Evolutionary conservation across 2,113 vertebrate genomes (phyloP).

Genomic region (Cyphomyrus discorhynchus): DNA sequence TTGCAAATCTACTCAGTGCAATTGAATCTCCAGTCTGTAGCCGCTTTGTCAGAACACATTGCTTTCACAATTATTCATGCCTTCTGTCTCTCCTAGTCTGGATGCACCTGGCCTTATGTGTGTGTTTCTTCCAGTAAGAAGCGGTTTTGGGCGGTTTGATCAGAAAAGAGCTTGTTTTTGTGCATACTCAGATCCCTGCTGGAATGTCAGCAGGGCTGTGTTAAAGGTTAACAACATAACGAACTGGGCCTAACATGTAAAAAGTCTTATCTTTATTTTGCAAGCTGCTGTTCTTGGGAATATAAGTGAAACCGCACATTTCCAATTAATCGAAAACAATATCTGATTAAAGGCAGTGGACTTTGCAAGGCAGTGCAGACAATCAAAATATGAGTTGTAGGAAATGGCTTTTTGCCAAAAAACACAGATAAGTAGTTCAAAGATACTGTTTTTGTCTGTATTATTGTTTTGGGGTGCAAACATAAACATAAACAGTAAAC

Average conservation of each 20-base stretch:
- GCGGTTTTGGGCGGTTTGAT: constrained; percentile 12
- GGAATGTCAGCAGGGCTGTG: not conserved
- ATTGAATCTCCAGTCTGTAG: not conserved
- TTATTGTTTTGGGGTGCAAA: not conserved
- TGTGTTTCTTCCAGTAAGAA: not conserved
- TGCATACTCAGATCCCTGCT: not conserved
- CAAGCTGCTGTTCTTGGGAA: not conserved
- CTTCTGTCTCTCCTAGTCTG: not conserved
- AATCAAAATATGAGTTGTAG: not conserved
- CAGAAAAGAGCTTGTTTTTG: constrained; percentile 8
- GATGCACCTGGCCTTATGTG: constrained; percentile 4
- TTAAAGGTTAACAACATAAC: constrained; percentile 1
- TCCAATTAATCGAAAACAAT: not conserved
- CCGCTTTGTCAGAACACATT: not conserved
- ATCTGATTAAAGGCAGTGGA: not conserved
- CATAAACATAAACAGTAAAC: not conserved
- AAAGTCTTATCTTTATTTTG: not conserved
- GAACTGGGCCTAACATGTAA: not conserved
- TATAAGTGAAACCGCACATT: not conserved
- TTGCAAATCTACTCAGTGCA: not conserved
- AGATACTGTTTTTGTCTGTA: not conserved
- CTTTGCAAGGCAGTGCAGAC: not conserved
- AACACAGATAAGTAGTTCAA: not conserved
- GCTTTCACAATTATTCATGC: not conserved
- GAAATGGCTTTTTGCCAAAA: not conserved